Evolutionary conservation across 2,888 invertebrate species (phyloP), one percentile per base, ranked within the genome.

Genomic region (Phlogophora meticulosa): DNA sequence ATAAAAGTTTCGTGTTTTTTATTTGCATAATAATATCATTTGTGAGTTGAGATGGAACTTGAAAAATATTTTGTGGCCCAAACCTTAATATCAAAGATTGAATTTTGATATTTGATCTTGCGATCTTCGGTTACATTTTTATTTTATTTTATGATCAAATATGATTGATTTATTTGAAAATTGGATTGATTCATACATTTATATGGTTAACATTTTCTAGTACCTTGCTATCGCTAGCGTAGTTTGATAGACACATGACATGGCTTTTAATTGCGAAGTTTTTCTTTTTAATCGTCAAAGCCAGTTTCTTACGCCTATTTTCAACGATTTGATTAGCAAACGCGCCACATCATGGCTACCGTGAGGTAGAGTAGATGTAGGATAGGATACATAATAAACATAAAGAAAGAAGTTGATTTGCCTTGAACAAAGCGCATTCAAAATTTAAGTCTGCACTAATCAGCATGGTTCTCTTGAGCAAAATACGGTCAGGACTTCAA

Each of bases 21-120:
- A 73, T 81, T 84, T 81, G 71, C 67, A 82, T 80, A 78, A 68
- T 75, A 75, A 76, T 76, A 72, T 78, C 70, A 78, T 83, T 84
- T 81, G 73, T 67, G 72, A 76, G 63, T 74, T 46, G 34, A 69
- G 63, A 71, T 58, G 74, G 57, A 75, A 72, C 28, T 72, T 67
- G 24, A 17, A 36, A 61, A 63, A 72, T 11, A 38, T 77, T 70
- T 58, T 59, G 52, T 28, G 17, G 20, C 40, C 32, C 17, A 49
- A 74, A 45, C 57, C 61, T 70, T 22, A 36, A 66, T 66, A 53
- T 61, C 64, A 61, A 62, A 68, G 43, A 80, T 70, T 72, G 64
- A 69, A 73, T 75, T 69, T 66, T 49, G 56, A 64, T 73, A 59
- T 71, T 64, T 62, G 42, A n/a, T 73, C 9, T 65, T 36, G 2